Base-by-base conservation (phyloP, 2,797 vertebrate genomes). In the Rousettus madagascariensis region DNA sequence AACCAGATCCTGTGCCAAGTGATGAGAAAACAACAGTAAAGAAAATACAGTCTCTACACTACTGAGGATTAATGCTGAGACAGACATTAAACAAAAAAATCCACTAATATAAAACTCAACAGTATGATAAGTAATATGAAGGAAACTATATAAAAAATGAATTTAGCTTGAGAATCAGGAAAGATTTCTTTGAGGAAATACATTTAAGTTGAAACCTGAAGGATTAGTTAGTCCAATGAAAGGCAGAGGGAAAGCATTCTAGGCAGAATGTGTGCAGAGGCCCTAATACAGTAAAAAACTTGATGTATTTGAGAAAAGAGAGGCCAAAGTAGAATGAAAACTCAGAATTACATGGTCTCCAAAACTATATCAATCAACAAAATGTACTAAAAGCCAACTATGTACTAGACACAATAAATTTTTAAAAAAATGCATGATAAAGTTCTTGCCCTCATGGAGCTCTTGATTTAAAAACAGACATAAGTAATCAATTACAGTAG, bases 111-210 rank as follows among this genome's bases (percentile, higher is more conserved):
- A 90, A 78, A 90, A 72, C 77, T 78, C 12, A 69, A 89, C 85
- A 65, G 33, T n/a, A 13, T 89, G 43, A 13, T 89, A 36, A 55
- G 30, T 77, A 24, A 3, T 72, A 57, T 72, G 26, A 78, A 89
- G 19, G 46, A 90, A 86, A 74, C 30, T 85, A 57, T 11, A 65
- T 36, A 66, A 46, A 65, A 74, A 15, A 36, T 16, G 65, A 85
- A 82, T 72, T 65, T 79, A 79, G 57, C 53, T 12, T 79, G 33
- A 80, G 33, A 82, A 74, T 59, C 51, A 51, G n/a, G 33, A 57
- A 95, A 51, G n/a, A 72, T 85, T 79, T 79, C 63, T 66, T 84
- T 95, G 72, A 85, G 24, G 22, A 41, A 83, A 15, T 77, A 92
- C 1, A 61, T 88, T 49, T 80, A 63, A 71, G 20, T 69, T 85